Evolutionary conservation across 2,888 invertebrate genomes (phyloP).

Genomic region (Agapostemon virescens): DNA sequence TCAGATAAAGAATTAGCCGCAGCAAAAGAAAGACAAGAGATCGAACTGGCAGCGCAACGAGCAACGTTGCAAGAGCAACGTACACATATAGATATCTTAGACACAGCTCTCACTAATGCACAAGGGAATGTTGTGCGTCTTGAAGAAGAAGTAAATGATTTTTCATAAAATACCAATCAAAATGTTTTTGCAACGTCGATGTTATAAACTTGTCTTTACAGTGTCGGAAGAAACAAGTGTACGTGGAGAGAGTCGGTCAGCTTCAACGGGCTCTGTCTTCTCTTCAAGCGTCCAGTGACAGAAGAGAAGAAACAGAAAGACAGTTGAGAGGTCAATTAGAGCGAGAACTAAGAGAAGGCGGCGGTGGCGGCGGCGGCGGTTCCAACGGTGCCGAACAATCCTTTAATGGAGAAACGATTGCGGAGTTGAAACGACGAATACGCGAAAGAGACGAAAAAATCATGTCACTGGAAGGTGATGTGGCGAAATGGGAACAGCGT

Average conservation of each 20-base stretch:
- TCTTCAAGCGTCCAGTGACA: conserved; percentile 91
- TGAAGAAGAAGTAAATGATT: conserved; percentile 89
- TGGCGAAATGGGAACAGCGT: conserved; percentile 92
- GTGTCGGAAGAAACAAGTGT: conserved; percentile 92
- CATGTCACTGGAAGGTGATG: conserved; percentile 89
- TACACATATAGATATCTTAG: conserved; percentile 95
- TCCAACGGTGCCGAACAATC: conserved; percentile 78
- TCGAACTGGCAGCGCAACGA: conserved; percentile 93
- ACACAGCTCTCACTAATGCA: conserved; percentile 94
- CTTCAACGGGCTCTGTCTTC: conserved; percentile 91
- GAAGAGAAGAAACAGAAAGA: conserved; percentile 92
- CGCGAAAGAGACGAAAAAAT: conserved; percentile 87
- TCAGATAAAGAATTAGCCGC: conserved; percentile 94
- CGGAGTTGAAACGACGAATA: conserved; percentile 85
- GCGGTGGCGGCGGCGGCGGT: conserved; percentile 63
- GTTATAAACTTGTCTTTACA: conserved; percentile 73
- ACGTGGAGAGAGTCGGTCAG: conserved; percentile 91
- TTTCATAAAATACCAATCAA: background rate
- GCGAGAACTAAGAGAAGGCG: conserved; percentile 86
- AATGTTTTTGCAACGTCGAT: background rate
- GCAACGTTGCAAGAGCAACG: conserved; percentile 95
- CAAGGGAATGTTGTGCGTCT: conserved; percentile 93
- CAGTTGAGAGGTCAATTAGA: conserved; percentile 92
- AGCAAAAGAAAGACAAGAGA: conserved; percentile 94
- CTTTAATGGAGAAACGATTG: conserved; percentile 82